Base-by-base conservation (phyloP, 2,888 invertebrate species). In the Dermolepida albohirtum region DNA sequence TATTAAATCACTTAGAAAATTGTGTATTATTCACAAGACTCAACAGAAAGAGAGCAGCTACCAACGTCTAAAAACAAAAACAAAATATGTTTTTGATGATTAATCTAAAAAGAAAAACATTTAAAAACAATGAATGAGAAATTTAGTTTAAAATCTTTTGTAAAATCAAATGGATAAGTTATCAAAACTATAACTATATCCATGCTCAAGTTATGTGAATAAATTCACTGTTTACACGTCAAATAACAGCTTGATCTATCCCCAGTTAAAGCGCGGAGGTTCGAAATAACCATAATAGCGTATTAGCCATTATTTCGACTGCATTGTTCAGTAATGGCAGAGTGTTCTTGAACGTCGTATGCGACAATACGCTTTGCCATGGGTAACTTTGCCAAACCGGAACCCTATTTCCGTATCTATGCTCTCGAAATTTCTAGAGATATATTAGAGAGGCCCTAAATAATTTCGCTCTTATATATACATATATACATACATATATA, bases 331-430 rank as follows among this genome's bases (percentile, higher is more conserved):
- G 66, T 73, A 73, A 71, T 70, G 71, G 70, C 70, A 70, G 67
- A 67, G 65, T 71, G 74, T 74, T 74, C 74, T 74, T 74, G 74
- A 73, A 66, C 72, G 72, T 70, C 73, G 71, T 72, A 73, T 72
- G 72, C 71, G 71, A 72, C 73, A 73, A 73, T 73, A 73, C 67
- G 73, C 65, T 72, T 68, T 67, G 71, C 66, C 67, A 72, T 72
- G 73, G 71, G 67, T 71, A 71, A 64, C 72, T 71, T 69, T 72
- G 68, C 72, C 70, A 69, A 66, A 69, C 73, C 73, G 72, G 74
- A 74, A 74, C 75, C 71, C 66, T 70, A 71, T 69, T 74, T 74
- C 74, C 73, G 72, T 72, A 71, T 69, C 72, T 72, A 70, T 73
- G 34, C 2, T 1, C 10, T 6, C 34, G 34, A 70, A 72, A 72